These are phyloP conservation scores for Leucoma salicis DNA, from an alignment of 2,888 invertebrate species.

Conservation along the genomic window DNA sequence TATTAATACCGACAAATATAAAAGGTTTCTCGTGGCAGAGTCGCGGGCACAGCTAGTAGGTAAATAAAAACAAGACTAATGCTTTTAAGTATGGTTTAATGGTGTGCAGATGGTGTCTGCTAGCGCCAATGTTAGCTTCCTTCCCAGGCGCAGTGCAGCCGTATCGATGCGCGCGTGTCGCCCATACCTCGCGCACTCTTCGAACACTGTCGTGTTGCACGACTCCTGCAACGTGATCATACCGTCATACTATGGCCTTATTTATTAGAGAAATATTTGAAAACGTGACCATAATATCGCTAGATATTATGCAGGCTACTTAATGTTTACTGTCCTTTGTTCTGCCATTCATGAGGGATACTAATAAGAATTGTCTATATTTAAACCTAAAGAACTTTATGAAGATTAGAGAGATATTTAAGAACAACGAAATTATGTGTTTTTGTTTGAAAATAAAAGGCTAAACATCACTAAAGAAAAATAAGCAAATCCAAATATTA, in stretches of 20 bases:
- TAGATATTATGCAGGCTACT: constrained; percentile 16
- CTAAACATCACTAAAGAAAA: no score
- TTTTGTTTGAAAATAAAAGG: neutral
- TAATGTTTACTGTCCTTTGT: constrained; percentile 3
- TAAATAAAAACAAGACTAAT: constrained; percentile 15
- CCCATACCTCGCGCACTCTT: constrained; percentile 64
- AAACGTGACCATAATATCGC: constrained; percentile 33
- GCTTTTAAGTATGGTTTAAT: constrained; percentile 49
- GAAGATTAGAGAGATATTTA: no score
- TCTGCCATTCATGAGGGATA: neutral
- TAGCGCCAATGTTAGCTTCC: constrained; percentile 50
- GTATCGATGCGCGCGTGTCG: constrained; percentile 59
- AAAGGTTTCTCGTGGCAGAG: neutral
- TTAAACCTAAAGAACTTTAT: neutral
- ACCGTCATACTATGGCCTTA: constrained; percentile 38
- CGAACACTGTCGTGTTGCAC: constrained; percentile 71
- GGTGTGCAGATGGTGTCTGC: constrained; percentile 48
- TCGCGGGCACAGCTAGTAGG: neutral
- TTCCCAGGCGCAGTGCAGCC: constrained; percentile 57
- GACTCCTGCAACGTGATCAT: constrained; percentile 58
- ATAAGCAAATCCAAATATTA: no score
- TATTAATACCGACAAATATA: neutral
- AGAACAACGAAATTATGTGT: no score
- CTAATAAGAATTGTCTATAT: neutral
- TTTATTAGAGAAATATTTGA: constrained; percentile 41